A percentile compares a stretch with the other conserved stretches of the same genome.
Conservation (phyloP, 2,888 invertebrate species). For the Scaptomyza flava region DNA sequence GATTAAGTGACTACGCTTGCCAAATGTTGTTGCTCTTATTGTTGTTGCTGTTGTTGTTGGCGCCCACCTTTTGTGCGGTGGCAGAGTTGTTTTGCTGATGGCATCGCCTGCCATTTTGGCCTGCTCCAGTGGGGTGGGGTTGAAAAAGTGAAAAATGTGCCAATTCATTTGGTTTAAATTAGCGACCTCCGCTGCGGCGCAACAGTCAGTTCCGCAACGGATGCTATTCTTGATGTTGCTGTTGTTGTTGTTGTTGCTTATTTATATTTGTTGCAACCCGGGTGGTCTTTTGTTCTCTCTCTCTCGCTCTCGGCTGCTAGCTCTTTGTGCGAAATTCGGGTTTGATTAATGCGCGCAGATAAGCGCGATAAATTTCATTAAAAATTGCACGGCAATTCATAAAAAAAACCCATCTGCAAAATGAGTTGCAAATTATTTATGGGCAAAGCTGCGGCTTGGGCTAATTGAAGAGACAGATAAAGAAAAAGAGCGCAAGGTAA, state of each 20-base stretch:
- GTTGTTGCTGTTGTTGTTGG: conserved; percentile 36
- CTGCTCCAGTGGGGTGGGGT: conserved; percentile 34
- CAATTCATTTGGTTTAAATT: conserved; percentile 84
- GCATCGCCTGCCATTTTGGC: conserved; percentile 44
- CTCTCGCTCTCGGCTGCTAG: conserved; percentile 36
- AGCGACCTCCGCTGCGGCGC: conserved; percentile 77
- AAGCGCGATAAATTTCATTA: conserved; percentile 82
- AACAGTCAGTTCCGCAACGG: conserved; percentile 70
- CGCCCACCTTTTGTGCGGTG: conserved; percentile 45
- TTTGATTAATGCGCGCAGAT: conserved; percentile 83
- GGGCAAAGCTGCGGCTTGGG: conserved; percentile 6
- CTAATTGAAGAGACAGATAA: conserved; percentile 16
- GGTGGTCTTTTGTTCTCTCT: conserved; percentile 33
- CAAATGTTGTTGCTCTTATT: conserved; percentile 4
- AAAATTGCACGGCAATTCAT: conserved; percentile 80
- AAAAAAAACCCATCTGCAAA: conserved; percentile 74
- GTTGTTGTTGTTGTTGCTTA: conserved; percentile 38
- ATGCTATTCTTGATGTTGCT: conserved; percentile 19
- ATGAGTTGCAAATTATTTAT: conserved; percentile 80
- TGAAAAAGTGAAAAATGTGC: conserved; percentile 82
- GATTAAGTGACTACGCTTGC: conserved; percentile 77
- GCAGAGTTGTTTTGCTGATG: conserved; percentile 32
- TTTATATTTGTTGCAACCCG: conserved; percentile 58
- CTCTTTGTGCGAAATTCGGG: conserved; percentile 49
- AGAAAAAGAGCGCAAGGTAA: background rate